Percentiles rank a stretch among this genome's conserved stretches.
Conservation (phyloP, 2,888 invertebrate species). For the Plagodis pulveraria region DNA sequence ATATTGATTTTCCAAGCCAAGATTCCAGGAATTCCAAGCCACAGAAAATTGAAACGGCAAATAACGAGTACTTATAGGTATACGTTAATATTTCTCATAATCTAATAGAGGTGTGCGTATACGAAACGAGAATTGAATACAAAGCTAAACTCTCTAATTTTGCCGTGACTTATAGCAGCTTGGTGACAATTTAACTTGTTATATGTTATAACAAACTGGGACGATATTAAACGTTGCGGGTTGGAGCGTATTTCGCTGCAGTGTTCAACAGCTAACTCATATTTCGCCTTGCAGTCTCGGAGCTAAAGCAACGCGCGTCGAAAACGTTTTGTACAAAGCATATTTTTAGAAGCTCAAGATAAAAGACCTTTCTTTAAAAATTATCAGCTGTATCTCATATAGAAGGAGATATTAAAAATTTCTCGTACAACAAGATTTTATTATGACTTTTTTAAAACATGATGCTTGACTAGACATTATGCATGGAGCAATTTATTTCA, state of each 20-base stretch:
- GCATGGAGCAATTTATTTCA: too few species aligned
- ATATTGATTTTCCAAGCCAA: conserved; percentile 22
- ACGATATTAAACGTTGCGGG: conserved; percentile 67
- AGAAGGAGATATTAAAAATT: too few species aligned
- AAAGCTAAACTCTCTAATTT: conserved; percentile 64
- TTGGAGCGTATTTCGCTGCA: conserved; percentile 44
- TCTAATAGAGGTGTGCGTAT: conserved; percentile 33
- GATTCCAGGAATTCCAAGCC: conserved; percentile 23
- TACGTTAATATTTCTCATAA: conserved; percentile 33
- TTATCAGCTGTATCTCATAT: neutral
- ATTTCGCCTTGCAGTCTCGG: conserved; percentile 55
- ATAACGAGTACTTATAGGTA: conserved; percentile 20
- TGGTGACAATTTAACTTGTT: conserved; percentile 62
- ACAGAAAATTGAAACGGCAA: conserved; percentile 26
- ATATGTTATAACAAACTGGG: conserved; percentile 64
- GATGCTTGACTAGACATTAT: too few species aligned
- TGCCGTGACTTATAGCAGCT: conserved; percentile 57
- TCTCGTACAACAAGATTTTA: too few species aligned
- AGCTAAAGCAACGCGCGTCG: conserved; percentile 20
- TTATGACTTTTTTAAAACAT: too few species aligned
- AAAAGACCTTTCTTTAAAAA: conserved; percentile 6
- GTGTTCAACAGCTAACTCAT: conserved; percentile 54
- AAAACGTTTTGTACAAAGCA: conserved; percentile 9
- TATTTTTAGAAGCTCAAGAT: neutral
- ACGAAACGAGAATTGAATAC: conserved; percentile 63